phyloP scores from a whole-genome alignment of 53 echinoderm and acorn worm species.

The Antedon mediterranea region DNA sequence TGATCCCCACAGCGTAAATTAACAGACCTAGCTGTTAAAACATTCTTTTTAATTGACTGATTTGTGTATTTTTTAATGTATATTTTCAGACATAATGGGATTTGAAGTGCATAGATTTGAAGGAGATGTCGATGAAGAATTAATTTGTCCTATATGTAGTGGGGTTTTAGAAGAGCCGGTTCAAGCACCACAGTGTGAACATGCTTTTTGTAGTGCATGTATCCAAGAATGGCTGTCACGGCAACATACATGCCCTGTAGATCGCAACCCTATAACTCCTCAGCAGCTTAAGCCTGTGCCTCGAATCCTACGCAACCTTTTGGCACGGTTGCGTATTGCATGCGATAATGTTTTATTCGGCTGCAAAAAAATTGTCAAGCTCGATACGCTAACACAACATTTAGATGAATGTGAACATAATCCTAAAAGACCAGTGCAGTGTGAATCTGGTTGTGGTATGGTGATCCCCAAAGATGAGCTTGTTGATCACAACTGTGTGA shows the following conservation, averaged over 20 bases:
- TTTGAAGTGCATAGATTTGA: slow-evolving; percentile 80
- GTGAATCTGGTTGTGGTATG: slow-evolving; percentile 76
- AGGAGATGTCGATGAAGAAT: slow-evolving; percentile 96
- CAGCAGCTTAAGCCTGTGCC: slow-evolving; percentile 90
- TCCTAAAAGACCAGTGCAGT: slow-evolving; percentile 86
- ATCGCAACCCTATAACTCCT: slow-evolving; percentile 72
- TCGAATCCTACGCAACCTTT: slow-evolving; percentile 78
- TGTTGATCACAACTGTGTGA: slow-evolving; percentile 76
- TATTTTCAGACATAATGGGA: slow-evolving; percentile 54
- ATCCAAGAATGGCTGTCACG: slow-evolving; percentile 86
- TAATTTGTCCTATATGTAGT: slow-evolving; percentile 94
- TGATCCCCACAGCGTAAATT: too few relatives aligned
- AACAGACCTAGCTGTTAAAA: too few relatives aligned
- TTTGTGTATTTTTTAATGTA: background rate
- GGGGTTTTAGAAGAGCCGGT: slow-evolving; percentile 91
- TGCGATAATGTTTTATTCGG: slow-evolving; percentile 86
- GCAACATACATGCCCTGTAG: slow-evolving; percentile 87
- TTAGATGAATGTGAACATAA: slow-evolving; percentile 88
- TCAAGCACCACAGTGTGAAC: slow-evolving; percentile 91
- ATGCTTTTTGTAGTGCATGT: slow-evolving; percentile 82
- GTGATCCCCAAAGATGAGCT: slow-evolving; percentile 96
- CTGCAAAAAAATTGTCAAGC: slow-evolving; percentile 55
- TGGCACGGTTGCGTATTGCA: slow-evolving; percentile 62
- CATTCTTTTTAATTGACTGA: too few relatives aligned
- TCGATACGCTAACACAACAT: slow-evolving; percentile 67